phyloP scores from a whole-genome alignment of 2,888 invertebrate genomes.

The Augochlorella aurata region DNA sequence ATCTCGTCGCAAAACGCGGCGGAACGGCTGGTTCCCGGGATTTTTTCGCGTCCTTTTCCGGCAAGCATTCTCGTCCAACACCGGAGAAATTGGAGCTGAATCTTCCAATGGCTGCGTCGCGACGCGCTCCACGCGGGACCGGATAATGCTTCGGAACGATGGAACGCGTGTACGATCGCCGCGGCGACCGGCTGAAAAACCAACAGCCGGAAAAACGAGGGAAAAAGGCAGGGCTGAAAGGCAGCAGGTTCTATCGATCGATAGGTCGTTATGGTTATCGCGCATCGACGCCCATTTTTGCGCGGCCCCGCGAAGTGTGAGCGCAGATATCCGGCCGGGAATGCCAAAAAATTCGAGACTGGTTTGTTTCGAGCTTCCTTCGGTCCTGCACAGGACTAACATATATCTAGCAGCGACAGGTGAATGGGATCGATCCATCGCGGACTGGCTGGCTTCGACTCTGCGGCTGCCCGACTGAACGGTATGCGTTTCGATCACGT shows the following conservation, averaged over 20 bases:
- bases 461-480: neutral
- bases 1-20: constrained; percentile 40
- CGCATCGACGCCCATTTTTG: constrained; percentile 26
- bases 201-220: neutral
- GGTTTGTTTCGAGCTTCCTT: constrained; percentile 29
- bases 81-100: neutral
- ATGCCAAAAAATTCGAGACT: constrained; percentile 31
- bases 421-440: constrained; percentile 40
- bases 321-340: constrained; percentile 11
- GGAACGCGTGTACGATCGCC: constrained; percentile 6
- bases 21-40: neutral
- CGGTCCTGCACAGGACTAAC: neutral
- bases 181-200: neutral
- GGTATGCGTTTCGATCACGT: neutral
- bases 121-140: neutral
- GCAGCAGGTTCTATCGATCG: constrained; percentile 39
- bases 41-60: constrained; percentile 7
- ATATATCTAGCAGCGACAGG: constrained; percentile 32
- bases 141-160: neutral
- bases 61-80: neutral
- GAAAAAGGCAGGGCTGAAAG: neutral
- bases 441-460: constrained; percentile 8
- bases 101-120: neutral
- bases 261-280: constrained; percentile 40
- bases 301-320: neutral